Conservation (phyloP, 2,797 vertebrate species). For the Sebastes dallii region DNA sequence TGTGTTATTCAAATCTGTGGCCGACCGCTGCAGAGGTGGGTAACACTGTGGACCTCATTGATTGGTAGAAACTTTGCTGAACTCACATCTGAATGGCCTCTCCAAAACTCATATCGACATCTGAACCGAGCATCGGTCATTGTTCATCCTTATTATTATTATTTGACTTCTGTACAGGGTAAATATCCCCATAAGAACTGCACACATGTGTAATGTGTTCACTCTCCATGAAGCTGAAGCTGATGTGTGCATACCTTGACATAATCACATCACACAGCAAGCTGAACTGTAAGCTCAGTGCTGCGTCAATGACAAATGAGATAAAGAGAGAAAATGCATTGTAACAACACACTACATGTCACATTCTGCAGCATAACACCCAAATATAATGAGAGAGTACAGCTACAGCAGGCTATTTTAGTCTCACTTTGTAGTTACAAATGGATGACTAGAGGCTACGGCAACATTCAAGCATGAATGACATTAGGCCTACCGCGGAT, state of each 20-base stretch:
- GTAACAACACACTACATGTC: not conserved
- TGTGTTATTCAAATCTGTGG: not conserved
- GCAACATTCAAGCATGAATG: conserved; percentile 6
- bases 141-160: too few species aligned
- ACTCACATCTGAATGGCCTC: not conserved
- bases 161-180: not conserved
- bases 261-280: conserved; percentile 39
- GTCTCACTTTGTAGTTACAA: not conserved
- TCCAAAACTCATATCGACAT: not conserved
- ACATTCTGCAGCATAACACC: not conserved
- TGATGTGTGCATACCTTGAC: conserved; percentile 5
- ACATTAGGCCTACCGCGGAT: not conserved
- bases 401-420: not conserved
- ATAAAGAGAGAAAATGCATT: not conserved
- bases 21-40: not conserved
- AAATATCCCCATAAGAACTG: not conserved
- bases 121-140: not conserved
- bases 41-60: not conserved
- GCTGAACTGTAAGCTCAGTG: conserved; percentile 4
- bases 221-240: not conserved
- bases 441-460: not conserved
- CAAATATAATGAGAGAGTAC: not conserved
- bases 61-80: not conserved
- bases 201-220: not conserved
- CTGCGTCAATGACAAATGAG: conserved; percentile 17